Evolutionary conservation across 2,113 vertebrate species (phyloP).

Genomic region (Centrocercus urophasianus): DNA sequence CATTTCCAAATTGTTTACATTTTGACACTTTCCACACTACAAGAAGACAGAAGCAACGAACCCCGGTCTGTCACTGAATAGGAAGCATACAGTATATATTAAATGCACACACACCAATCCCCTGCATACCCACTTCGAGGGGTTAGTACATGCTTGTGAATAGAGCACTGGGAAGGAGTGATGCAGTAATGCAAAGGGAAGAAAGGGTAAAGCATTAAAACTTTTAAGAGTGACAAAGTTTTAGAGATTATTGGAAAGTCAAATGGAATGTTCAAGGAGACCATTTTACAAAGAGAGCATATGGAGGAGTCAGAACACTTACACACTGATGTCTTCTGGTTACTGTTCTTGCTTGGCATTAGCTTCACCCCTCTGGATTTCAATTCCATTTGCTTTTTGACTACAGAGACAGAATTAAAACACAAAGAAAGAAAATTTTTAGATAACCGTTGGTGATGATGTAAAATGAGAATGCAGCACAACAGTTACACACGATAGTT

Average conservation of each 20-base stretch:
- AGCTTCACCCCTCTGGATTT: constrained; percentile 98
- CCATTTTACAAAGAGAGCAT: background rate
- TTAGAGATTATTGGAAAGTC: constrained; percentile 22
- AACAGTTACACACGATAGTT: no score
- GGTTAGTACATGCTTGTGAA: constrained; percentile 55
- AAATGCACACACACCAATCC: background rate
- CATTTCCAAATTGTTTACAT: background rate
- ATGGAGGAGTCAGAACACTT: constrained; percentile 77
- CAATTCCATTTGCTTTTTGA: constrained; percentile 98
- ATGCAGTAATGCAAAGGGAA: constrained; percentile 54
- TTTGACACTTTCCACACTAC: background rate
- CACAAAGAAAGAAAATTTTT: background rate
- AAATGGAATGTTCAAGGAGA: constrained; percentile 56
- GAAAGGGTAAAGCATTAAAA: constrained; percentile 23
- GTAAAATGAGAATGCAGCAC: accelerated
- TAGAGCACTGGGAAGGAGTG: constrained; percentile 55
- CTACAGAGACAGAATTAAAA: constrained; percentile 75
- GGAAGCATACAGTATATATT: background rate
- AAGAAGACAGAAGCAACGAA: background rate
- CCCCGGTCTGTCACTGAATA: background rate
- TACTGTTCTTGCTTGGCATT: constrained; percentile 97
- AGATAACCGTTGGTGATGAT: background rate
- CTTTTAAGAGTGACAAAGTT: background rate
- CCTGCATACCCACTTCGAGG: background rate
- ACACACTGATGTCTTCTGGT: constrained; percentile 99